Evolutionary conservation across 92 coral and sea anemone species (phyloP).

Genomic region (Phenganax subtilis): DNA sequence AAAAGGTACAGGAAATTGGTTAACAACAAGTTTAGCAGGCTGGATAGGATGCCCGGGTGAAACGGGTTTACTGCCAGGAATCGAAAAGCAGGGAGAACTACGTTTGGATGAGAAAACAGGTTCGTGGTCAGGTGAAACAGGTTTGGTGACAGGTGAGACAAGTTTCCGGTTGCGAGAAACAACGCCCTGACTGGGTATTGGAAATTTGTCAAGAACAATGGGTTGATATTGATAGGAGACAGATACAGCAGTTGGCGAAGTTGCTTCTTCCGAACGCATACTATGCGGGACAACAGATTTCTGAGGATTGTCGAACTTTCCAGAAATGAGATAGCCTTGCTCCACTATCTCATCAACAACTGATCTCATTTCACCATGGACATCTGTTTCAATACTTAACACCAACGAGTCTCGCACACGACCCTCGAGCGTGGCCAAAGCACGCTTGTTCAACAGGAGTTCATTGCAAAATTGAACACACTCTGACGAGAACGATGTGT

Average conservation of each 20-base stretch:
- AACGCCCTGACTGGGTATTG: too few relatives aligned
- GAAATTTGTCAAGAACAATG: too few relatives aligned
- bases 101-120: too few relatives aligned
- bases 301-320: background rate
- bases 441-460: constrained; percentile 55
- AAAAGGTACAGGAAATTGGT: background rate
- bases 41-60: background rate
- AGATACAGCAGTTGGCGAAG: background rate
- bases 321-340: constrained; percentile 6
- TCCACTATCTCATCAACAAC: constrained; percentile 26
- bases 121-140: too few relatives aligned
- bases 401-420: constrained; percentile 12
- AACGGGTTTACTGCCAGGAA: background rate
- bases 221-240: background rate
- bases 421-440: constrained; percentile 33
- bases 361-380: background rate
- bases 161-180: too few relatives aligned
- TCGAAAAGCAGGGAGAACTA: background rate
- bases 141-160: too few relatives aligned
- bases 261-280: background rate
- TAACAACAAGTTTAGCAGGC: background rate
- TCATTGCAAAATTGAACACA: constrained; percentile 48
- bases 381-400: background rate
- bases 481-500: constrained; percentile 58
- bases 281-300: background rate